phyloP scores from a whole-genome alignment of 2,797 vertebrate species.

The Phyllotis vaccarum region DNA sequence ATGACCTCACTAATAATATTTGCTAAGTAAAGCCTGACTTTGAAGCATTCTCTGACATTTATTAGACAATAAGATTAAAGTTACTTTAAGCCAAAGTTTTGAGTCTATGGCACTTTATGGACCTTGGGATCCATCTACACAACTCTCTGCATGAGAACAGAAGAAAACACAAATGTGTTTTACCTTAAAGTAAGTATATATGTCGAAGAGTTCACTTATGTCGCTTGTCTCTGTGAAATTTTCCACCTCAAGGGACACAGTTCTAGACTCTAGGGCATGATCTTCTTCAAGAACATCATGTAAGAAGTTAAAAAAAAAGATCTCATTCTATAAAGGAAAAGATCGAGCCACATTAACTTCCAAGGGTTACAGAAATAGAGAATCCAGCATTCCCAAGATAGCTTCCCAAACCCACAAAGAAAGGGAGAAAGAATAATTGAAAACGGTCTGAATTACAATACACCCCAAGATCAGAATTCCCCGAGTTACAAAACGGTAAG shows the following conservation, averaged over 20 bases:
- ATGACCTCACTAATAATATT: neutral
- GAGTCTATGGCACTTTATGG: neutral
- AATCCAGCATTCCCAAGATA: constrained; percentile 20
- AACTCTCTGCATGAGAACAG: constrained; percentile 27
- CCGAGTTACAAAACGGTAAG: constrained; percentile 5
- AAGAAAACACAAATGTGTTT: neutral
- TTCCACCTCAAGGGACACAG: constrained; percentile 85
- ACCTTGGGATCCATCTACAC: neutral
- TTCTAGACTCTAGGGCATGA: constrained; percentile 66
- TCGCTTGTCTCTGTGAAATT: constrained; percentile 79
- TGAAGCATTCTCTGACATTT: constrained; percentile 24
- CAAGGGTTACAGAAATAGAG: constrained; percentile 50
- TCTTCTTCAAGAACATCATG: constrained; percentile 82
- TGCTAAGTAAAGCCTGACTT: constrained; percentile 5
- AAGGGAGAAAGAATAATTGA: neutral
- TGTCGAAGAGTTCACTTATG: constrained; percentile 85
- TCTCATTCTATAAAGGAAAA: constrained; percentile 85
- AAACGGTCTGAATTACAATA: neutral
- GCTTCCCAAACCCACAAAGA: neutral
- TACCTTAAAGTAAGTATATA: constrained; percentile 89
- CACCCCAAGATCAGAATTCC: neutral
- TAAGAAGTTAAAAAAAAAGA: constrained; percentile 81
- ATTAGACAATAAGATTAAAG: neutral
- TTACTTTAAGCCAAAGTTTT: constrained; percentile 39
- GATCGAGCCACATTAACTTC: constrained; percentile 62